Evolutionary conservation across 2,888 invertebrate genomes (phyloP).

Genomic region (Cantharis rustica): DNA sequence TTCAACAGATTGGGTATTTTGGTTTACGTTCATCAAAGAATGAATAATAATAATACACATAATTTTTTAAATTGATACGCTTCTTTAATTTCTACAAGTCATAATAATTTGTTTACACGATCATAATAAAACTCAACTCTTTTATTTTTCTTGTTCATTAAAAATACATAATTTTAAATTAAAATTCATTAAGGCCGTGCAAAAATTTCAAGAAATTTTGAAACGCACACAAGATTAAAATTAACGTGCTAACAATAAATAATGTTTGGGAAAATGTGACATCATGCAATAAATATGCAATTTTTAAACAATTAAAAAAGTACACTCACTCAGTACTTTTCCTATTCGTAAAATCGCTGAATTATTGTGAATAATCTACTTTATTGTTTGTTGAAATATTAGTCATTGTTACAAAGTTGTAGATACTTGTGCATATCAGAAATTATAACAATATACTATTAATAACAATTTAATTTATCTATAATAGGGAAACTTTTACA

Average conservation of each 20-base stretch:
- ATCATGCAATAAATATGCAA: neutral
- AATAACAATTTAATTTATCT: too few species aligned
- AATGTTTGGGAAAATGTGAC: neutral
- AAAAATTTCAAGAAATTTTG: neutral
- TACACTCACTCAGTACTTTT: neutral
- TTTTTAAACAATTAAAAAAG: neutral
- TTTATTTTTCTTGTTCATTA: neutral
- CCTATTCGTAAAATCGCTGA: neutral
- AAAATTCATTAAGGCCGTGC: neutral
- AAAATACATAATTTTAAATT: neutral
- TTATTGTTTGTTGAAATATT: neutral
- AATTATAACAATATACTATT: neutral
- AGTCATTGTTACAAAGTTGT: neutral
- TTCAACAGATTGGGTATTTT: neutral
- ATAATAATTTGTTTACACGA: neutral
- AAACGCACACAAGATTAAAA: neutral
- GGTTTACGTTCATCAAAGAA: neutral
- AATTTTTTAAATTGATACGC: neutral
- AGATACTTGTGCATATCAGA: neutral
- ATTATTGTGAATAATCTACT: neutral
- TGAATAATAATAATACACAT: neutral
- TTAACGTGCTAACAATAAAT: neutral
- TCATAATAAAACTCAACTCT: neutral
- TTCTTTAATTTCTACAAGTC: neutral
- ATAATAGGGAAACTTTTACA: too few species aligned